Conservation (phyloP, 2,888 invertebrate species). For the Microplitis deprimator region DNA sequence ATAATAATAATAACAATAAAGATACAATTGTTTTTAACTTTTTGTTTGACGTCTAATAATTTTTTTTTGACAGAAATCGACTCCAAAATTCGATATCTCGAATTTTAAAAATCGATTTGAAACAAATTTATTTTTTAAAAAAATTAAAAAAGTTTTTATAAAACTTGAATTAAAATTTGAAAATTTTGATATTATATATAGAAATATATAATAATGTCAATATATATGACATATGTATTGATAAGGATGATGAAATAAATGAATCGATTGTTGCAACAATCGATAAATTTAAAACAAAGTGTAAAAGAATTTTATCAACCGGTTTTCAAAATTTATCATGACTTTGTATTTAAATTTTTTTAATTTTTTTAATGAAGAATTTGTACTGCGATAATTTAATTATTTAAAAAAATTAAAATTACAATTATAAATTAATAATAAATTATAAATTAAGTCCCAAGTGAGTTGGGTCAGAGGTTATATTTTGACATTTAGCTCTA, state of each 20-base stretch:
- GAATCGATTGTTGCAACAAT: background rate
- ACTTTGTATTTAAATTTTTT: conserved; percentile 33
- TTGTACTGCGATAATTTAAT: conserved; percentile 45
- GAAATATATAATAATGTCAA: no score
- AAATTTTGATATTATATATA: no score
- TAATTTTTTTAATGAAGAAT: conserved; percentile 44
- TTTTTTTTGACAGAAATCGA: background rate
- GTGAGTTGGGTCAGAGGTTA: background rate
- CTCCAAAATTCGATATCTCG: background rate
- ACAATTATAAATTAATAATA: background rate
- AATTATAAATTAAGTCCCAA: background rate
- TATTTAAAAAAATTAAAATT: conserved; percentile 7
- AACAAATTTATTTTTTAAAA: no score
- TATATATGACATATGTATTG: background rate
- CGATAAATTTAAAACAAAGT: background rate
- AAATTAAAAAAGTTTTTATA: no score
- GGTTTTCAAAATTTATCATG: conserved; percentile 33
- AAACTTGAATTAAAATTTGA: no score
- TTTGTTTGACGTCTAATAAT: background rate
- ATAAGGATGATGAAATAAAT: background rate
- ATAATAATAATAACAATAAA: background rate
- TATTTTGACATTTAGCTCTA: conserved; percentile 8
- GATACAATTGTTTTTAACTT: background rate
- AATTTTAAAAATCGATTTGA: background rate
- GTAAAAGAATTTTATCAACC: background rate